Conservation (phyloP, 2,113 vertebrate species). For the Sardina pilchardus region DNA sequence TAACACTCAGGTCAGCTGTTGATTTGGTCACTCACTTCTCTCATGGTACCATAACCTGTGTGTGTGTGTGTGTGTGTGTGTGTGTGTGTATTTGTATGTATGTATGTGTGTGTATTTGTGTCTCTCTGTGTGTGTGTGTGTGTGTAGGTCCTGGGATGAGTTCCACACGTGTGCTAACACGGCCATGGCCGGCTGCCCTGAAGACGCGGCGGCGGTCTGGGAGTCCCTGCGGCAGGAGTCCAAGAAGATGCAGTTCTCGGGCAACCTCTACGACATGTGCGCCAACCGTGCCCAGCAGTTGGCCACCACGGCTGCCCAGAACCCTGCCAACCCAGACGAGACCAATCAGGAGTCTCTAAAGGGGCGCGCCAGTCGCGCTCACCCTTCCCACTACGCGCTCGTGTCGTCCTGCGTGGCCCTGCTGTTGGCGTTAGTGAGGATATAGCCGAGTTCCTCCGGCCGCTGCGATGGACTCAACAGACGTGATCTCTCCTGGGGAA, state of each 20-base stretch:
- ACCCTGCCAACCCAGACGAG: slow-evolving; percentile 60
- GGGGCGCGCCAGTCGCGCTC: slow-evolving; percentile 49
- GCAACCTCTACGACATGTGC: slow-evolving; percentile 93
- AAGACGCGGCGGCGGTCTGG: slow-evolving; percentile 88
- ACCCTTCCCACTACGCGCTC: slow-evolving; percentile 29
- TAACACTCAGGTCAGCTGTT: no score
- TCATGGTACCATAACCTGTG: no score
- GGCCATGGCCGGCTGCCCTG: slow-evolving; percentile 85
- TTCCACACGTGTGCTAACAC: slow-evolving; percentile 87
- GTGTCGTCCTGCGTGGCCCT: slow-evolving; percentile 51
- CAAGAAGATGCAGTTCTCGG: slow-evolving; percentile 89
- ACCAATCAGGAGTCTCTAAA: slow-evolving; percentile 88
- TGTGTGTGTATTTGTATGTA: neutral
- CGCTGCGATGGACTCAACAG: slow-evolving; percentile 3
- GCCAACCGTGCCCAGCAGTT: slow-evolving; percentile 67
- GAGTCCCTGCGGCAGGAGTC: slow-evolving; percentile 92
- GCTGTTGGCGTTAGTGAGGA: slow-evolving; percentile 60
- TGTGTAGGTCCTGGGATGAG: slow-evolving; percentile 88
- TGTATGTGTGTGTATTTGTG: neutral
- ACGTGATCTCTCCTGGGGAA: neutral
- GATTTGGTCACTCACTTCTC: no score
- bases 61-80: neutral
- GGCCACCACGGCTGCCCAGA: slow-evolving; percentile 52
- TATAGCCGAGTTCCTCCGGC: slow-evolving; percentile 53
- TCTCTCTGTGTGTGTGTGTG: slow-evolving; percentile 9